Percentiles rank a stretch among this genome's conserved stretches.
Conservation (phyloP, 2,113 vertebrate species). For the Puffinus mauretanicus region DNA sequence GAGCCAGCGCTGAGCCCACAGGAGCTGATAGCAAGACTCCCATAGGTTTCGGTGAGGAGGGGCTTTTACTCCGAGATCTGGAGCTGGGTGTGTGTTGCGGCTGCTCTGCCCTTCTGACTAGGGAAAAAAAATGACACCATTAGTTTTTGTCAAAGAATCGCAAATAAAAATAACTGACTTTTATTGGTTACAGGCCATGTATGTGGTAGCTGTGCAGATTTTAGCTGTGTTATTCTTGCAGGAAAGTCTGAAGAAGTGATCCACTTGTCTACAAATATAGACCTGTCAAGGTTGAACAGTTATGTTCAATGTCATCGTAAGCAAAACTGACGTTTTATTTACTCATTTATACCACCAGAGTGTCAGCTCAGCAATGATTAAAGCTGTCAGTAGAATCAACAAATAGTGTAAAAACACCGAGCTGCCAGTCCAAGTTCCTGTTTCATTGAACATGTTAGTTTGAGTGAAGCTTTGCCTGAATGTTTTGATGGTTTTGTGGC, state of each 20-base stretch:
- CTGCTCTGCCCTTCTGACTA: background rate
- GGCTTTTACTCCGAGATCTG: background rate
- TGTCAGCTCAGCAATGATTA: slow-evolving; percentile 59
- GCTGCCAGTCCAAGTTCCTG: slow-evolving; percentile 48
- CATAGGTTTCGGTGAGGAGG: background rate
- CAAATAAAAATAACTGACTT: background rate
- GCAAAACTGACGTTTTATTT: slow-evolving; percentile 63
- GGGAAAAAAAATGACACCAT: background rate
- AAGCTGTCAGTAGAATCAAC: slow-evolving; percentile 56
- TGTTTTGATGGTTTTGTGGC: slow-evolving; percentile 58
- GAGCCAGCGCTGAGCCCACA: background rate
- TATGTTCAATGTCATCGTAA: slow-evolving; percentile 47
- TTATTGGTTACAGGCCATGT: background rate
- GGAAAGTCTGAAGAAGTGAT: slow-evolving; percentile 19
- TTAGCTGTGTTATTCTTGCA: slow-evolving; percentile 44
- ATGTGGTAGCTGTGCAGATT: slow-evolving; percentile 4
- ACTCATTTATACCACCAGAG: slow-evolving; percentile 52
- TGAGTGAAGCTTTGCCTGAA: slow-evolving; percentile 53
- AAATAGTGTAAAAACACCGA: slow-evolving; percentile 41
- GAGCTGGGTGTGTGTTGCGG: background rate
- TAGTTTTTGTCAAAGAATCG: background rate
- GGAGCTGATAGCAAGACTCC: background rate
- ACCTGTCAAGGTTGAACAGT: slow-evolving; percentile 41
- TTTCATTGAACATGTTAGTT: slow-evolving; percentile 36
- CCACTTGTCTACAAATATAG: slow-evolving; percentile 42